Conservation (phyloP, 2,113 vertebrate species). For the Nothocercus julius region DNA sequence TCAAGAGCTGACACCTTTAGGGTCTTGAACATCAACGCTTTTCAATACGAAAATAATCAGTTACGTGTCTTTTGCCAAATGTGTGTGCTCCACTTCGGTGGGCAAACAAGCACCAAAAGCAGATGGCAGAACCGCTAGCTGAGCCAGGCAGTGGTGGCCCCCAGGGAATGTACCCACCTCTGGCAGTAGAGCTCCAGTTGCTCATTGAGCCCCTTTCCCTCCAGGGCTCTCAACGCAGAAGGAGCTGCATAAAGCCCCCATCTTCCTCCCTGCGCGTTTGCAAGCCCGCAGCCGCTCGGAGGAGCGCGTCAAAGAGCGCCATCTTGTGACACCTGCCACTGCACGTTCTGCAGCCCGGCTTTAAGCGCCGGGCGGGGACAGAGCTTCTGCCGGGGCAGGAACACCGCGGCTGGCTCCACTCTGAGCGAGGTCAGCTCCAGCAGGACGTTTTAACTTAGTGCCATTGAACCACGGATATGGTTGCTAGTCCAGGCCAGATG, state of each 20-base stretch:
- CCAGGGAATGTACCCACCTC: background rate
- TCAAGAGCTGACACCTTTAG: background rate
- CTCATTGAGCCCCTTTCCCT: background rate
- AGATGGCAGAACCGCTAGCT: background rate
- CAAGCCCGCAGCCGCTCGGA: background rate
- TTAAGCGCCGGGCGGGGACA: rapidly evolving
- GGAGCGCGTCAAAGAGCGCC: constrained; percentile 1
- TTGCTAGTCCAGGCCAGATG: background rate
- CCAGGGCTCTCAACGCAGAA: background rate
- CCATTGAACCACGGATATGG: background rate
- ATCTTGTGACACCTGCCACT: constrained; percentile 7
- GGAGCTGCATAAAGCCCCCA: background rate
- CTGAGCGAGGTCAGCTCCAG: background rate
- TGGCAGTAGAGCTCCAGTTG: background rate
- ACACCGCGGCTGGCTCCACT: background rate
- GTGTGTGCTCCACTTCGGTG: rapidly evolving
- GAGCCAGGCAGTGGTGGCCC: background rate
- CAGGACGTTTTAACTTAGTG: background rate
- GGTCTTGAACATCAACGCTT: background rate
- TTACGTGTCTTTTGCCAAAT: background rate
- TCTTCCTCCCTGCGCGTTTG: background rate
- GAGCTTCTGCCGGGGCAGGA: background rate
- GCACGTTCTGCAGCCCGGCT: rapidly evolving
- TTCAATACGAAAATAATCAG: background rate
- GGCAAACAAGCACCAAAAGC: background rate